phyloP scores from a whole-genome alignment of 2,113 vertebrate genomes.

The Aegithalos caudatus region DNA sequence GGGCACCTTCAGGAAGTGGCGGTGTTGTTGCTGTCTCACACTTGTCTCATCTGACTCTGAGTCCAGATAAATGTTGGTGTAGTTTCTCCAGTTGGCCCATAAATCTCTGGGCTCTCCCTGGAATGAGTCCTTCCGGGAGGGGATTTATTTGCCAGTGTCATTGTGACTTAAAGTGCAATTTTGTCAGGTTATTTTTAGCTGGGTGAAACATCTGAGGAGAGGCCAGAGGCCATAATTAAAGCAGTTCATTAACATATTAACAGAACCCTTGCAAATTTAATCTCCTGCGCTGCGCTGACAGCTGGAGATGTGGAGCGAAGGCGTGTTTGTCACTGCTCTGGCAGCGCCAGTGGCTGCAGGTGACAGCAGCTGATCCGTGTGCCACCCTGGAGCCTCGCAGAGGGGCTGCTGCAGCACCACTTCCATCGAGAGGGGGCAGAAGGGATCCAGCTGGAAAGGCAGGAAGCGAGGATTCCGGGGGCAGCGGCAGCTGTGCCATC shows the following conservation, averaged over 20 bases:
- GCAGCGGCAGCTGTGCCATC: background rate
- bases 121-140: background rate
- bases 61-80: background rate
- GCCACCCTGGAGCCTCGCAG: background rate
- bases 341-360: background rate
- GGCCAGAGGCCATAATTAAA: constrained; percentile 64
- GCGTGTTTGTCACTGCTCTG: background rate
- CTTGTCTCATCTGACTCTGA: background rate
- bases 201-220: constrained; percentile 24
- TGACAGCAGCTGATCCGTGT: background rate
- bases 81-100: background rate
- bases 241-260: constrained; percentile 62
- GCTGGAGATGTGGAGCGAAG: background rate
- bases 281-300: background rate
- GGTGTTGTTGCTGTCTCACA: background rate
- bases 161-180: background rate
- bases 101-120: background rate
- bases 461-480: background rate
- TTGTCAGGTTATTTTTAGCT: constrained; percentile 52
- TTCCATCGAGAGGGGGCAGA: background rate
- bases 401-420: background rate
- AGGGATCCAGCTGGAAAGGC: background rate
- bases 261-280: constrained; percentile 22
- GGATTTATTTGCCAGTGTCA: background rate
- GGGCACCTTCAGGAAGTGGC: background rate